phyloP scores from a whole-genome alignment of 1,140 invertebrate genomes.

The Brachionus paranguensis region DNA sequence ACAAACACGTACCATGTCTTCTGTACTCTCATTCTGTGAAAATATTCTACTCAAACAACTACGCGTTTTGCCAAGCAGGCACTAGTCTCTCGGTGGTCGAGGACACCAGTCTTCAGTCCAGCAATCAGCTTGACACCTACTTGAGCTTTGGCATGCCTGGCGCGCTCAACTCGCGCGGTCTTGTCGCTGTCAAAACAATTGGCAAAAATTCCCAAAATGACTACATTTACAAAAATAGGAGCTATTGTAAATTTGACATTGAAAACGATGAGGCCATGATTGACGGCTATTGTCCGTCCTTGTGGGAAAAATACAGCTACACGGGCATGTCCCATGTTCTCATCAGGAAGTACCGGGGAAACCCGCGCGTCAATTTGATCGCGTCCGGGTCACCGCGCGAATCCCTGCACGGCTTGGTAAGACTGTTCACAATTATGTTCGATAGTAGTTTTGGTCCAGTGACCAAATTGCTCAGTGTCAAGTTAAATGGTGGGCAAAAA shows the following conservation, averaged over 20 bases:
- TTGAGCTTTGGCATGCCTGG: constrained; percentile 33
- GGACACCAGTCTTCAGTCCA: neutral
- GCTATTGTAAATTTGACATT: constrained; percentile 36
- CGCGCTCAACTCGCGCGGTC: constrained; percentile 28
- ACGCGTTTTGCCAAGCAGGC: constrained; percentile 33
- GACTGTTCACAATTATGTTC: constrained; percentile 9
- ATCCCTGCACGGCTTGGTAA: neutral
- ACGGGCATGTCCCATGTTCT: constrained; percentile 20
- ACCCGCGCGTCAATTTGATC: neutral
- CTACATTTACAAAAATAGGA: constrained; percentile 27
- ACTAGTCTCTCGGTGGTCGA: constrained; percentile 14
- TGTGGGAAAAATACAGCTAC: constrained; percentile 22
- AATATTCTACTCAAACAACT: constrained; percentile 32
- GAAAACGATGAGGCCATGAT: constrained; percentile 17
- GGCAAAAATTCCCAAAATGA: constrained; percentile 14
- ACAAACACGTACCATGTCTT: constrained; percentile 34
- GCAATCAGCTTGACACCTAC: neutral
- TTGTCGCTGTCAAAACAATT: constrained; percentile 9
- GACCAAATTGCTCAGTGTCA: neutral
- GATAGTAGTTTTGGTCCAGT: constrained; percentile 9
- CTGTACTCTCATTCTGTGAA: neutral
- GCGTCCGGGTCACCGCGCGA: constrained; percentile 4
- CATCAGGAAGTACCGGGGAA: neutral
- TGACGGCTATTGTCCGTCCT: constrained; percentile 15
- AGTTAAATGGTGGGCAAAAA: constrained; percentile 9